A percentile compares a stretch with the other conserved stretches of the same genome.
These are phyloP conservation scores for Lophius americanus DNA, from an alignment of 2,797 vertebrate genomes.

Conservation along the genomic window DNA sequence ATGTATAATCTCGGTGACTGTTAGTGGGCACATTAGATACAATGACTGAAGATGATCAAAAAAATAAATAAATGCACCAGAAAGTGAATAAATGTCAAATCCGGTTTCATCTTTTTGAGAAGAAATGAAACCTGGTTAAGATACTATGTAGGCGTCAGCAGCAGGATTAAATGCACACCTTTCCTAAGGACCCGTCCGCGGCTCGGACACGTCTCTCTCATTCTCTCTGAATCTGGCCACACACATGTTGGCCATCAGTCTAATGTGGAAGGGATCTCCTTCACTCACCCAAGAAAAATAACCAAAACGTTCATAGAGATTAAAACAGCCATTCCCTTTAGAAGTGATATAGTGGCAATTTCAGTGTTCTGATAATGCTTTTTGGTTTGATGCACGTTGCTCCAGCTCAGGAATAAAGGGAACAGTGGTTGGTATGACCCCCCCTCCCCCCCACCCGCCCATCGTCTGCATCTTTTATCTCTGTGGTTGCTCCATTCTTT, in stretches of 20 bases:
- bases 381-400: constrained; percentile 83
- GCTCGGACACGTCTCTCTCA: not conserved
- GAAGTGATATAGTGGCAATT: constrained; percentile 75
- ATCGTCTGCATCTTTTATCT: constrained; percentile 56
- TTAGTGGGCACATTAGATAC: constrained; percentile 79
- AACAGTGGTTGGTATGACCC: constrained; percentile 78
- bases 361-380: constrained; percentile 73
- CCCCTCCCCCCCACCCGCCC: constrained; percentile 5
- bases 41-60: constrained; percentile 70
- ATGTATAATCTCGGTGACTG: constrained; percentile 79
- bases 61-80: constrained; percentile 74
- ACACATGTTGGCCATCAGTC: constrained; percentile 37
- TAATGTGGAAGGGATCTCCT: constrained; percentile 38
- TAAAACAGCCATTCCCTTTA: constrained; percentile 73
- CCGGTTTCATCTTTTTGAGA: constrained; percentile 67
- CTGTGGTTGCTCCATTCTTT: constrained; percentile 39
- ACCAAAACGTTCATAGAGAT: constrained; percentile 57
- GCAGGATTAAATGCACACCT: constrained; percentile 53
- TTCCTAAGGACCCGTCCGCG: constrained; percentile 27
- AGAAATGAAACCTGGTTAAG: constrained; percentile 78
- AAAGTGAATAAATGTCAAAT: constrained; percentile 76
- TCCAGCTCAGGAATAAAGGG: constrained; percentile 79
- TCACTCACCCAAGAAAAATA: constrained; percentile 41
- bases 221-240: constrained; percentile 32
- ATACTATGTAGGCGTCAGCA: constrained; percentile 77